phyloP scores from a whole-genome alignment of 2,888 invertebrate species.

The Epinotia nisella region DNA sequence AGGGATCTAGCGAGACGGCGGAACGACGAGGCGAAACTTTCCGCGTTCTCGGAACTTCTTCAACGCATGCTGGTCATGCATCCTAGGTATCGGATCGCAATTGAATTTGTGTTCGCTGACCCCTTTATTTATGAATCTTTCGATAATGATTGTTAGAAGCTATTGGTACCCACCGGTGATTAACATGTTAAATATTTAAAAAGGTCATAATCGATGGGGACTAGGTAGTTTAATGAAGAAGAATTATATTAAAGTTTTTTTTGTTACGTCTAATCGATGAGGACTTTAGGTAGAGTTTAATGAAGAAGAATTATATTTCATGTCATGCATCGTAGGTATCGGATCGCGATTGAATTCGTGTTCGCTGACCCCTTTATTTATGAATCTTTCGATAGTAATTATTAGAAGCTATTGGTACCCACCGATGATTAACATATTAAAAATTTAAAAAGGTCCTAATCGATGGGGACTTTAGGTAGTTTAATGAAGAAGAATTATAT shows the following conservation, averaged over 20 bases:
- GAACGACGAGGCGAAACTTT: conserved; percentile 51
- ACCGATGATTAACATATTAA: background rate
- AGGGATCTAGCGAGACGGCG: conserved; percentile 3
- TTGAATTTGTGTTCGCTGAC: conserved; percentile 59
- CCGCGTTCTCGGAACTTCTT: conserved; percentile 52
- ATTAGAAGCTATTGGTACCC: background rate
- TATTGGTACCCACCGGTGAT: background rate
- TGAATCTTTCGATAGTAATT: conserved; percentile 35
- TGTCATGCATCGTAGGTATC: conserved; percentile 56
- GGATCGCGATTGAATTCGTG: conserved; percentile 62
- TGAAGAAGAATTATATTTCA: no score
- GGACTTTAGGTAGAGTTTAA: no score
- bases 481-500: conserved; percentile 10
- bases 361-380: conserved; percentile 59
- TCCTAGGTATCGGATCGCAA: conserved; percentile 58
- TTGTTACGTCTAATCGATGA: no score
- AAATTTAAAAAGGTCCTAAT: background rate
- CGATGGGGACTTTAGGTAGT: background rate
- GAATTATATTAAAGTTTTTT: conserved; percentile 23
- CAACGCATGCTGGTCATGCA: conserved; percentile 62
- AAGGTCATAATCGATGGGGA: background rate
- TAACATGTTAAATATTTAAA: background rate
- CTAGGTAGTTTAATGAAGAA: background rate
- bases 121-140: conserved; percentile 56
- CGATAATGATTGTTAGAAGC: conserved; percentile 6